Evolutionary conservation across 2,113 vertebrate genomes (phyloP).

Genomic region (Marmota flaviventris): DNA sequence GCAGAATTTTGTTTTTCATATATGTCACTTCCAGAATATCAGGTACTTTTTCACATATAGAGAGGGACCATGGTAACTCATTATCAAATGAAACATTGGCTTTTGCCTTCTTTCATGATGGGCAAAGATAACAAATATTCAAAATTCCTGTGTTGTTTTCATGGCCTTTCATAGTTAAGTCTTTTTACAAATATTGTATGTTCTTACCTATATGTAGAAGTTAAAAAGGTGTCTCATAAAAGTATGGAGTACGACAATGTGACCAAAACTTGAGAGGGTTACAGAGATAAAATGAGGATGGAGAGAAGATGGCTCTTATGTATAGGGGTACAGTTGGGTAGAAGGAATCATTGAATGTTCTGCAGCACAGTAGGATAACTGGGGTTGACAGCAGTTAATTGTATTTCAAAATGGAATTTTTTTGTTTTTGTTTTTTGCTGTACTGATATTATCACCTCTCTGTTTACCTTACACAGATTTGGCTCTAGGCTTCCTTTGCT

Average conservation of each 20-base stretch:
- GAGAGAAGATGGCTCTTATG: not conserved
- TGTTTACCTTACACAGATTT: not conserved
- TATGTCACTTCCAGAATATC: not conserved
- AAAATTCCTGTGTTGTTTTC: not conserved
- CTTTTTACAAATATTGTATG: not conserved
- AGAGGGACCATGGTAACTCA: not conserved
- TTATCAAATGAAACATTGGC: not conserved
- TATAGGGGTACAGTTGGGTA: not conserved
- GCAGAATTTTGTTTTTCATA: not conserved
- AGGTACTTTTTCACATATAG: not conserved
- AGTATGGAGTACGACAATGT: not conserved
- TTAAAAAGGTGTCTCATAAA: not conserved
- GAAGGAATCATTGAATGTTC: not conserved
- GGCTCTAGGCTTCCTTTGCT: not conserved
- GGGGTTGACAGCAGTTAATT: too few species aligned
- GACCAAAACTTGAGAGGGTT: not conserved
- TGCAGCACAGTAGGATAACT: not conserved
- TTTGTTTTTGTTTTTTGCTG: not conserved
- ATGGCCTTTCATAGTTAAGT: not conserved
- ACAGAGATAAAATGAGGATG: not conserved
- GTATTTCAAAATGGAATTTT: not conserved
- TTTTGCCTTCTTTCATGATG: not conserved
- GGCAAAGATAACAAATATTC: not conserved
- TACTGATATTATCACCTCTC: not conserved
- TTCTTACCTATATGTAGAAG: not conserved